A percentile compares a stretch with the other conserved stretches of the same genome.
Conservation (phyloP, 2,797 vertebrate species). For the Scolopax bukidnonensis region DNA sequence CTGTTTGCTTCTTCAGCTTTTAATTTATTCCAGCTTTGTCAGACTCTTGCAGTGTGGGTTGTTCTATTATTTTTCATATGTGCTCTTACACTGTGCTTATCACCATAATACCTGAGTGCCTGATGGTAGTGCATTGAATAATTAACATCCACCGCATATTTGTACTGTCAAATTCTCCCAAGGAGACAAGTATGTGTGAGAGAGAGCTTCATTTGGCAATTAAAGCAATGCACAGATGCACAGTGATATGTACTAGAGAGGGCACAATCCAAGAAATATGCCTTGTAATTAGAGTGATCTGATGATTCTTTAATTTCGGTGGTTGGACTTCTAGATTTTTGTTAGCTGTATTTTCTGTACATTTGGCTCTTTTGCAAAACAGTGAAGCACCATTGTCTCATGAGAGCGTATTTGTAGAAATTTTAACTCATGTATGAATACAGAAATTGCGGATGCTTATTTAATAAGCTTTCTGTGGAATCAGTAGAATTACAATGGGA, state of each 20-base stretch:
- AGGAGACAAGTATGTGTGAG: neutral
- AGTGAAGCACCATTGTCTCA: neutral
- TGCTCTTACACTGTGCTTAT: constrained; percentile 9
- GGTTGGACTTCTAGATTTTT: neutral
- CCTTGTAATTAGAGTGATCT: neutral
- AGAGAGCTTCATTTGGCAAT: neutral
- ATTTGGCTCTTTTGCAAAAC: neutral
- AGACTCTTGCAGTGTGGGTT: neutral
- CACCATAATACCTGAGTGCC: neutral
- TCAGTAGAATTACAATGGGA: neutral
- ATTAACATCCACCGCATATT: constrained; percentile 39
- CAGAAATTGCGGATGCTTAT: neutral
- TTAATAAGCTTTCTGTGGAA: neutral
- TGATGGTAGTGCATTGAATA: neutral
- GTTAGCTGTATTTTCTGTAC: neutral
- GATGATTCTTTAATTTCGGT: neutral
- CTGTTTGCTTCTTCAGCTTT: neutral
- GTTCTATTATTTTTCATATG: neutral
- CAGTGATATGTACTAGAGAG: neutral
- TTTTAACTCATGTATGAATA: neutral
- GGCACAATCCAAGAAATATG: neutral
- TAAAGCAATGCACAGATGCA: neutral
- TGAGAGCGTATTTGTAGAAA: neutral
- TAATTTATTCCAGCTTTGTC: constrained; percentile 27
- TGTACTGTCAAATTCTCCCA: constrained; percentile 26